Conservation (phyloP, 2,797 vertebrate species). For the Allobates femoralis region DNA sequence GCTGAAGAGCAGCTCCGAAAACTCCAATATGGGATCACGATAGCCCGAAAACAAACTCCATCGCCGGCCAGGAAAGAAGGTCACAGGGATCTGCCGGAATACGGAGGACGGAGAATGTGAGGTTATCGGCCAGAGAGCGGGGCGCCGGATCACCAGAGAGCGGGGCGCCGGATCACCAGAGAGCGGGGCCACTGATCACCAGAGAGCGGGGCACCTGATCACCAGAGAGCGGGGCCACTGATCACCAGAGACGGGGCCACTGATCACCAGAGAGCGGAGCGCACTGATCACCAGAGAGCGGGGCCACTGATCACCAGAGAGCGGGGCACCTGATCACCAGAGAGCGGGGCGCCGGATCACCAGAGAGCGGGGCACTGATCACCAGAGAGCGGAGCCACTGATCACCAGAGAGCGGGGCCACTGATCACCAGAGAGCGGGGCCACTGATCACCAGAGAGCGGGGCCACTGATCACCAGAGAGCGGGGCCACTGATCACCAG, state of each 20-base stretch:
- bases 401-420: neutral
- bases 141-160: neutral
- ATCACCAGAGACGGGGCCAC: neutral
- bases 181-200: neutral
- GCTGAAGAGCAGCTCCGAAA: constrained; percentile 70
- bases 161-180: neutral
- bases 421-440: no score
- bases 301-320: no score
- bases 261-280: no score
- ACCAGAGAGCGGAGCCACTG: no score
- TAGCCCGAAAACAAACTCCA: constrained; percentile 75
- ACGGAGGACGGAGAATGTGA: neutral
- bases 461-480: neutral
- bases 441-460: no score
- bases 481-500: no score
- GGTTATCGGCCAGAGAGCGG: neutral
- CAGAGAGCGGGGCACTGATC: neutral
- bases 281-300: neutral
- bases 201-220: neutral
- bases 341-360: no score
- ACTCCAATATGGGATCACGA: constrained; percentile 72
- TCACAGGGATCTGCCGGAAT: no score
- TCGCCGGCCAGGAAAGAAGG: constrained; percentile 32
- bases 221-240: neutral
- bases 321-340: neutral